These are phyloP conservation scores for Hyaena hyaena DNA, from an alignment of 2,113 vertebrate genomes.

Conservation along the genomic window DNA sequence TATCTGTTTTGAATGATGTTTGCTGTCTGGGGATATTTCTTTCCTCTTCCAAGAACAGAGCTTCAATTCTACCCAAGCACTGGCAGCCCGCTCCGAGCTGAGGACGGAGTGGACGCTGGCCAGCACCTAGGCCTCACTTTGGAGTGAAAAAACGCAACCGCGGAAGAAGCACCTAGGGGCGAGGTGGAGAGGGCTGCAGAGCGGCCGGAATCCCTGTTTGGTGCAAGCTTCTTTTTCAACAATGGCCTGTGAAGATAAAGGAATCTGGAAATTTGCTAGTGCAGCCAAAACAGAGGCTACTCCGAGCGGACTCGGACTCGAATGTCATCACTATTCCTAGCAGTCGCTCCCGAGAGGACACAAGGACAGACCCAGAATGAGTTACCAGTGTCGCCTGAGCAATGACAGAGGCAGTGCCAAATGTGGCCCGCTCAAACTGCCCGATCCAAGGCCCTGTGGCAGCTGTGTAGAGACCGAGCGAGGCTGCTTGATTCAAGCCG, in stretches of 20 bases:
- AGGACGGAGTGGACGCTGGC: not conserved
- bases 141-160: not conserved
- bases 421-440: accelerated
- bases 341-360: not conserved
- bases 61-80: not conserved
- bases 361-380: not conserved
- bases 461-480: not conserved
- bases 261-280: not conserved
- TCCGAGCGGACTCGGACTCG: accelerated
- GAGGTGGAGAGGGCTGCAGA: not conserved
- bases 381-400: not conserved
- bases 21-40: not conserved
- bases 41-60: not conserved
- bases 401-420: not conserved
- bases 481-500: not conserved
- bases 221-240: not conserved
- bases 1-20: not conserved
- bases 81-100: not conserved
- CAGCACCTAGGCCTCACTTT: not conserved
- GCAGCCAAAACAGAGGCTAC: not conserved
- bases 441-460: not conserved
- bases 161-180: not conserved
- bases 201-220: not conserved
- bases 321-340: not conserved
- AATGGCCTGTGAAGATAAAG: not conserved